Evolutionary conservation across 2,888 invertebrate genomes (phyloP).

Genomic region (Erebia aethiops): DNA sequence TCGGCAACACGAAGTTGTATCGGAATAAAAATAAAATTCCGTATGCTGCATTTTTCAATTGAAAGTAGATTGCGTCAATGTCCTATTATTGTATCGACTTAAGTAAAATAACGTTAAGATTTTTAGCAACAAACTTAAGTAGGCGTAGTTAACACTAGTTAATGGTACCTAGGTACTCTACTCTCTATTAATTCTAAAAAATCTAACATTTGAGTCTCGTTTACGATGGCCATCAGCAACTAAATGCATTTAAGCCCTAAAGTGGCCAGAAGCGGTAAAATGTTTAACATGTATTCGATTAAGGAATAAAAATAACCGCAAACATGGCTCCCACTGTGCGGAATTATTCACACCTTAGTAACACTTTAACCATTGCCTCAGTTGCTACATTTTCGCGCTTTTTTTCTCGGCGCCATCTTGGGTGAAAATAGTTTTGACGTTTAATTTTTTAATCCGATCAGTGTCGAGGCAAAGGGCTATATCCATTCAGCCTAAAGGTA

Average conservation of each 20-base stretch:
- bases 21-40: too few relatives aligned
- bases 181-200: too few relatives aligned
- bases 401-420: slow-evolving; percentile 46
- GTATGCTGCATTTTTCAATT: too few relatives aligned
- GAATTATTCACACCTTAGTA: slow-evolving; percentile 68
- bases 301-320: slow-evolving; percentile 73
- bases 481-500: slow-evolving; percentile 6
- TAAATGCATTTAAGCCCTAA: slow-evolving; percentile 15
- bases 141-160: too few relatives aligned
- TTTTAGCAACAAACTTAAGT: too few relatives aligned
- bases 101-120: too few relatives aligned
- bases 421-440: not conserved
- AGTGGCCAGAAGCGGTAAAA: slow-evolving; percentile 27
- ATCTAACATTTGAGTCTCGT: too few relatives aligned
- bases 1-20: too few relatives aligned
- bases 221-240: not conserved
- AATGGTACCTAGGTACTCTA: too few relatives aligned
- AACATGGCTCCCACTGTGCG: slow-evolving; percentile 50
- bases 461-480: slow-evolving; percentile 5
- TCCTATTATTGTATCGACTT: too few relatives aligned
- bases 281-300: slow-evolving; percentile 46
- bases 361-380: slow-evolving; percentile 53
- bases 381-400: slow-evolving; percentile 64
- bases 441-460: slow-evolving; percentile 5
- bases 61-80: too few relatives aligned